Conservation (phyloP, 2,113 vertebrate genomes). For the Collichthys lucidus region DNA sequence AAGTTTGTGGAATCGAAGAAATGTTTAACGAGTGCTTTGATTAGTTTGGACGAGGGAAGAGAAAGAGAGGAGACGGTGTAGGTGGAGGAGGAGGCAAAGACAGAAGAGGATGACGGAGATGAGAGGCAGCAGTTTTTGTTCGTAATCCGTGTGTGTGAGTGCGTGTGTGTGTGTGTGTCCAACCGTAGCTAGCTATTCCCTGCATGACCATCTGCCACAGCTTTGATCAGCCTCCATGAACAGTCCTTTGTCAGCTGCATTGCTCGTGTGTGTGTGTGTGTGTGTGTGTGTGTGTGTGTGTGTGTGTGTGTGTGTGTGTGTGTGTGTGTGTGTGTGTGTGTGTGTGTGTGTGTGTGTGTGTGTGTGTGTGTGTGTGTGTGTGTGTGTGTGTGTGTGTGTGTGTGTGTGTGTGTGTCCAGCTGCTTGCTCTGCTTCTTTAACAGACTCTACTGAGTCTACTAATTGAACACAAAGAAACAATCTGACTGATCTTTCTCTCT, state of each 20-base stretch:
- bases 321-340: slow-evolving; percentile 24
- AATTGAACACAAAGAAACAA: slow-evolving; percentile 77
- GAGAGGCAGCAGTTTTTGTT: slow-evolving; percentile 37
- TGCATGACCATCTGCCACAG: slow-evolving; percentile 73
- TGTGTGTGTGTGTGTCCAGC: slow-evolving; percentile 52
- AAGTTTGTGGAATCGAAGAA: neutral
- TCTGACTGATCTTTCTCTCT: slow-evolving; percentile 57
- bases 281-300: slow-evolving; percentile 35
- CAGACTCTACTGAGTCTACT: slow-evolving; percentile 66
- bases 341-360: slow-evolving; percentile 38
- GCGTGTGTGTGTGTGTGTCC: slow-evolving; percentile 48
- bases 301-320: slow-evolving; percentile 32
- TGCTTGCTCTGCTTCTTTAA: slow-evolving; percentile 72
- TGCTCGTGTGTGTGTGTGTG: slow-evolving; percentile 12
- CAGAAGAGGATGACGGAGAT: neutral
- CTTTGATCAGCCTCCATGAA: slow-evolving; percentile 76
- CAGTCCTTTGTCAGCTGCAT: slow-evolving; percentile 72
- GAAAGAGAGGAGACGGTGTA: neutral
- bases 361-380: slow-evolving; percentile 27
- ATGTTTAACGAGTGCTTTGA: neutral
- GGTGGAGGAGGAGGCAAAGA: slow-evolving; percentile 5
- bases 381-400: slow-evolving; percentile 42
- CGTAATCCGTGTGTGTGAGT: slow-evolving; percentile 24
- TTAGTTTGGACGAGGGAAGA: neutral
- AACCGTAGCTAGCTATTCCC: slow-evolving; percentile 62